A percentile compares a stretch with the other conserved stretches of the same genome.
phyloP scores from a whole-genome alignment of 2,888 invertebrate genomes.

The Corbicula japonica region DNA sequence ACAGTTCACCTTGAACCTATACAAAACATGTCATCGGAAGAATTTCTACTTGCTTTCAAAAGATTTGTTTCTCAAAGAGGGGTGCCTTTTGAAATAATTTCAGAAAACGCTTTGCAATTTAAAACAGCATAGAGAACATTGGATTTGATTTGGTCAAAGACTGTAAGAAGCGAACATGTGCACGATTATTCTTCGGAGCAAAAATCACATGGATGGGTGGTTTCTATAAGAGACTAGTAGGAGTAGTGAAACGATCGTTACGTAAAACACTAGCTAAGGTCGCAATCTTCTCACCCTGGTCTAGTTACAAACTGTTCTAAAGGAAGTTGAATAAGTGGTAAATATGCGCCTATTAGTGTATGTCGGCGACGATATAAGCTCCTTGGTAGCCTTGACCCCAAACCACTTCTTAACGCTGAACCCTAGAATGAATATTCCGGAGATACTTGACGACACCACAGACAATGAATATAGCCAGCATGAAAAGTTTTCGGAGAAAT shows the following conservation, averaged over 20 bases:
- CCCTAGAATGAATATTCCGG: slow-evolving; percentile 35
- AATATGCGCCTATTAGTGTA: slow-evolving; percentile 38
- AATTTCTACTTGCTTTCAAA: slow-evolving; percentile 34
- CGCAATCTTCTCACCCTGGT: not conserved
- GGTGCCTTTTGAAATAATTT: slow-evolving; percentile 20
- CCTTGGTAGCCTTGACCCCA: slow-evolving; percentile 30
- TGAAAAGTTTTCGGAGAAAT: slow-evolving; percentile 15
- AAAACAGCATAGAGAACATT: slow-evolving; percentile 20
- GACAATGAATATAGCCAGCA: slow-evolving; percentile 26
- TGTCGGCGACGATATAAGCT: slow-evolving; percentile 37
- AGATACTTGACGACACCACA: slow-evolving; percentile 11
- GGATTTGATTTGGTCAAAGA: slow-evolving; percentile 22
- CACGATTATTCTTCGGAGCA: slow-evolving; percentile 16
- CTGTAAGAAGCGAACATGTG: slow-evolving; percentile 15
- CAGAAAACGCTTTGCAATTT: slow-evolving; percentile 48
- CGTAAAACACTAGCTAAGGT: slow-evolving; percentile 17
- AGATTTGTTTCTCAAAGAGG: slow-evolving; percentile 37
- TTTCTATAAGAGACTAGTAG: slow-evolving; percentile 26
- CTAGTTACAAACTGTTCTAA: slow-evolving; percentile 21
- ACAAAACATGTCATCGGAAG: slow-evolving; percentile 40
- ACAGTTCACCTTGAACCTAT: slow-evolving; percentile 48
- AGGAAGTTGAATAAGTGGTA: slow-evolving; percentile 25
- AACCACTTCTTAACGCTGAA: slow-evolving; percentile 36
- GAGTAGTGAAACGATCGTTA: slow-evolving; percentile 24
- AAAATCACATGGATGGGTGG: slow-evolving; percentile 33